phyloP scores from a whole-genome alignment of 2,113 vertebrate genomes.

The Sinocyclocheilus grahami region DNA sequence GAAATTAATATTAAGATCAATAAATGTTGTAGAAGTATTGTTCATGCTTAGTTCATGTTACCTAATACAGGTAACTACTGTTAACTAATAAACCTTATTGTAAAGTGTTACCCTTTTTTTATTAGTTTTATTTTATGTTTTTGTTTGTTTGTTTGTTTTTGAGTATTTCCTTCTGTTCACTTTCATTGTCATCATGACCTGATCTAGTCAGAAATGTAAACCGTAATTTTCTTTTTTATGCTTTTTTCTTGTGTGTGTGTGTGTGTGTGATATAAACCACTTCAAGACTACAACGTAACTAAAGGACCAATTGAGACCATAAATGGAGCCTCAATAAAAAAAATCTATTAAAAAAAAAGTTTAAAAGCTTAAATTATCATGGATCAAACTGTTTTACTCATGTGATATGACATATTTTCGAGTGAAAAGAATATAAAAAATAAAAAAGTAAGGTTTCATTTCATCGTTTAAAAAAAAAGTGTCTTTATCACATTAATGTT shows the following conservation, averaged over 20 bases:
- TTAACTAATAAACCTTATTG: too few relatives aligned
- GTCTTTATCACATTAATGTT: not conserved
- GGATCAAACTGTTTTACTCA: not conserved
- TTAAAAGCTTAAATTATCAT: not conserved
- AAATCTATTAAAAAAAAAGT: not conserved
- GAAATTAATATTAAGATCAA: too few relatives aligned
- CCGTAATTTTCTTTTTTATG: not conserved
- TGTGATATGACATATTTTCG: not conserved
- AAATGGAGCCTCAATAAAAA: not conserved
- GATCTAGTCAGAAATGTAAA: too few relatives aligned
- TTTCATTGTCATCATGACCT: not conserved
- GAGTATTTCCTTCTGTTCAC: not conserved
- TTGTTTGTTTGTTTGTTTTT: too few relatives aligned
- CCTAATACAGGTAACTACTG: too few relatives aligned
- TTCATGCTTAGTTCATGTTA: too few relatives aligned
- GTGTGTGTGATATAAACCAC: too few relatives aligned
- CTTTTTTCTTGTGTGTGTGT: not conserved
- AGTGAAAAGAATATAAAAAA: not conserved
- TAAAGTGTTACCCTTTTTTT: too few relatives aligned
- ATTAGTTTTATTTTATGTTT: too few relatives aligned
- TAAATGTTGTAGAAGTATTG: too few relatives aligned
- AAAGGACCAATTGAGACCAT: not conserved
- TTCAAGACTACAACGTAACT: not conserved
- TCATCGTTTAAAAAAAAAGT: too few relatives aligned
- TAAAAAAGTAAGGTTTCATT: not conserved